phyloP scores from a whole-genome alignment of 2,113 vertebrate species.

The Chamaetylas fuelleborni region DNA sequence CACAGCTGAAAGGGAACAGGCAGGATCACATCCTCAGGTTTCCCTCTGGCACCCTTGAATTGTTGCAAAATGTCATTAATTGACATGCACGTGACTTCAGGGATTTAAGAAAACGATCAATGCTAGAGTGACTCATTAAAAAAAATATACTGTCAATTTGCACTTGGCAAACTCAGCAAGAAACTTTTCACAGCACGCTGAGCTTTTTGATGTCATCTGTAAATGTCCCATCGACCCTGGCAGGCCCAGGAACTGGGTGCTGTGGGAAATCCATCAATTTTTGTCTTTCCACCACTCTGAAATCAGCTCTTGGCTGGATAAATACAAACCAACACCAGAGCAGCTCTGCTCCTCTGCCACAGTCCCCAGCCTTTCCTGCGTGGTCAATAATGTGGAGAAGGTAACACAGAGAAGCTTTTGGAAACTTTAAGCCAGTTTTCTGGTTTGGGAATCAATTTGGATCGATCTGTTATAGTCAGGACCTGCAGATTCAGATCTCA shows the following conservation, averaged over 20 bases:
- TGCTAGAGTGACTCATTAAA: neutral
- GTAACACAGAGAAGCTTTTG: neutral
- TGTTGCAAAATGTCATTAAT: neutral
- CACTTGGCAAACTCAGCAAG: neutral
- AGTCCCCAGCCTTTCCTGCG: neutral
- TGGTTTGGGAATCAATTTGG: neutral
- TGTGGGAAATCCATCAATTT: neutral
- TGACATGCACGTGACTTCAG: neutral
- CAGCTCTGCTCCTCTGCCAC: neutral
- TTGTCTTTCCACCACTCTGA: neutral
- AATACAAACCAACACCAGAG: neutral
- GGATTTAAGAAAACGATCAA: neutral
- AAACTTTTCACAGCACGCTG: neutral
- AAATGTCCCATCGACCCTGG: neutral
- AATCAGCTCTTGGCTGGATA: neutral
- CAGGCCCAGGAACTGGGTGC: neutral
- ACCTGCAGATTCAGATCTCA: neutral
- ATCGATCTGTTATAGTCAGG: neutral
- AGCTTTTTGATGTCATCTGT: neutral
- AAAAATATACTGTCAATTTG: neutral
- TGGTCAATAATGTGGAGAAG: rapidly evolving
- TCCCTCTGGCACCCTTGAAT: neutral
- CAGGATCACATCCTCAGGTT: neutral
- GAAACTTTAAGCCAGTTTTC: neutral
- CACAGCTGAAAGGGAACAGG: neutral